A percentile compares a stretch with the other conserved stretches of the same genome.
Evolutionary conservation across 2,113 vertebrate genomes (phyloP).

Genomic region (Xenopus borealis): DNA sequence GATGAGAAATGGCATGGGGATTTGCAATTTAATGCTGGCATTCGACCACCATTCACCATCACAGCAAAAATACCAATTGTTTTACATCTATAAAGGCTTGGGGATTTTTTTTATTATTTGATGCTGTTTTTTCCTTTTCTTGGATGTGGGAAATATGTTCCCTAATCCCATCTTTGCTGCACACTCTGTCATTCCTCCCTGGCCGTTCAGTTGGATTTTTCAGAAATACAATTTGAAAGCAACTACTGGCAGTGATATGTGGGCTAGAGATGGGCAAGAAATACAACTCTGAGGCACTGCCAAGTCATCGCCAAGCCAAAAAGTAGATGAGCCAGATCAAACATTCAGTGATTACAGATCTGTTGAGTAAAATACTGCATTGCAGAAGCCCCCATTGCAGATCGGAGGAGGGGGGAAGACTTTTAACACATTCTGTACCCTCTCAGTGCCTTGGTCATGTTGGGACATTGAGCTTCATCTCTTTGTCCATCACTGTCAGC

Average conservation of each 20-base stretch:
- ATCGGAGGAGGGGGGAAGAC: background rate
- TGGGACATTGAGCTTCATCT: too few species aligned
- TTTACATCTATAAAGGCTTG: background rate
- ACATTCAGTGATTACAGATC: constrained; percentile 43
- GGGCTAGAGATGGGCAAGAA: constrained; percentile 42
- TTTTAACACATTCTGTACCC: background rate
- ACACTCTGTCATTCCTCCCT: constrained; percentile 18
- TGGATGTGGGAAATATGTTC: constrained; percentile 29
- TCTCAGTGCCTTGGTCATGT: too few species aligned
- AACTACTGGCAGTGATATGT: constrained; percentile 41
- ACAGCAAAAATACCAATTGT: too few species aligned
- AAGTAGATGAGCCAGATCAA: constrained; percentile 47
- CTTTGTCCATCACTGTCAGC: too few species aligned
- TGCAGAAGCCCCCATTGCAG: constrained; percentile 34
- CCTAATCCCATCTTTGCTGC: constrained; percentile 14
- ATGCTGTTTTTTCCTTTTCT: background rate
- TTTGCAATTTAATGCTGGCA: too few species aligned
- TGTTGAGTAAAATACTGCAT: constrained; percentile 35
- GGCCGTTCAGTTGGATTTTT: constrained; percentile 20
- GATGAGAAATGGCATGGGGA: too few species aligned
- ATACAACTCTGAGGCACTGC: constrained; percentile 39
- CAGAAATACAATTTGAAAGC: constrained; percentile 44
- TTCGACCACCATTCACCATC: too few species aligned
- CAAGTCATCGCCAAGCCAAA: constrained; percentile 41
- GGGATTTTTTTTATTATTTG: background rate